Evolutionary conservation across 2,113 vertebrate species (phyloP), one percentile per base, ranked within the genome.

Genomic region (Gymnocephalus cernua): DNA sequence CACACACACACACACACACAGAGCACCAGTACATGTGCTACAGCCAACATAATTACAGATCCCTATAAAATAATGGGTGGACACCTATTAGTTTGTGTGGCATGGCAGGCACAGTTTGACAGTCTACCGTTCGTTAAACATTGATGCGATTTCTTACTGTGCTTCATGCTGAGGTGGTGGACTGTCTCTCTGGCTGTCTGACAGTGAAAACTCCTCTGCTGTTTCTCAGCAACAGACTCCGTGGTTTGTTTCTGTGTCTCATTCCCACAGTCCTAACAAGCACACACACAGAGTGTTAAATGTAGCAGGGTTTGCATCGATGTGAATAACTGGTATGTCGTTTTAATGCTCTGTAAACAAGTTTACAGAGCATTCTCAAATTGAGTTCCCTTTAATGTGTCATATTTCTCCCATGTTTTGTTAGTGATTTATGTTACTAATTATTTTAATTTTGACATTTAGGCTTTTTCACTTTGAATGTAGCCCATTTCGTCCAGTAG

Each of bases 151-250:
- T 81, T 72, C 74, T 82, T 81, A 76, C 73, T 62, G 45, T 29
- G 82, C 69, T 71, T 64, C 68, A 72, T 53, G 68, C 79, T 77
- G 80, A 83, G 79, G 19, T 27, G 41, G 56, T 50, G 67, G 77
- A 72, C 70, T 67, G 44, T 35, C 72, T 35, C 23, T 53, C 51
- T 80, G 86, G 75, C 80, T 70, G 70, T 59, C 80, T 87, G 67
- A 84, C 78, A 75, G 84, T 56, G n/a, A 81, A 85, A 83, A 87
- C 86, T 83, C 86, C 51, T 66, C 82, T 75, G 75, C 88, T 80
- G 85, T 88, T 84, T 73, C 91, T 91, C 88, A 77, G 93, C 88
- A 88, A 92, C 91, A 86, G 79, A 71, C 78, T 77, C 38, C 1
- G 67, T 15, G 74, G 67, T 85, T 90, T 74, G 76, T 77, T 71